Base-by-base conservation (phyloP, 2,888 invertebrate genomes). In the Caenorhabditis sp. region DNA sequence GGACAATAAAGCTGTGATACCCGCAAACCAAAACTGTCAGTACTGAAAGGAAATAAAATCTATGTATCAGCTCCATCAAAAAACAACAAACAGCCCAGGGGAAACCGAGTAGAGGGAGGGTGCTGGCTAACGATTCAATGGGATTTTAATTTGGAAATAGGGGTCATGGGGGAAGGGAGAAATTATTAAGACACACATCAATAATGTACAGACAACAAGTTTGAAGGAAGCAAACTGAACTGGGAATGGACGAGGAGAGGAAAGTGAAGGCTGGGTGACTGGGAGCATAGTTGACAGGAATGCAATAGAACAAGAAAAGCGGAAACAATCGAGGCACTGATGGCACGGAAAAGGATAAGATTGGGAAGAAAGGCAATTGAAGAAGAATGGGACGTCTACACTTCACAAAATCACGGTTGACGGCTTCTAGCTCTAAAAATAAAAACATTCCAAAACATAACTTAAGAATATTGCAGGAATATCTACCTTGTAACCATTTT, bases 401-500 rank as follows among this genome's bases (percentile, higher is more conserved):
- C 38, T 66, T 74, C 35, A 49, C 73, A 66, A 41, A 75, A 81
- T 81, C 74, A 81, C 74, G 75, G 75, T 76, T 81, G 81, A 70
- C 81, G 81, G 64, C 81, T 81, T 64, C 75, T 74, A 75, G 81
- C 81, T 76, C 81, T 81, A 76, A 76, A 81, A 76, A 58, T 70
- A 24, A 73, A 68, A 73, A 58, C 69, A 80, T 80, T 64, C 72
- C 58, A 38, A 66, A 59, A 79, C 41, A 38, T 7, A 75, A 76
- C 61, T 61, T 44, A 31, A 14, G 8, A 58, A 31, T 54, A 44
- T 22, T n/a, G 24, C 49, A 14, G 31, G 24, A 14, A 16, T 12
- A 38, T 66, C 80, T 80, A 76, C 79, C 82, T 82, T 12, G 82
- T 82, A 41, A 82, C 77, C 82, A 82, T 82, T 54, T 82, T 82